Evolutionary conservation across 1,140 invertebrate genomes (phyloP).

Genomic region (Drosophila asahinai): DNA sequence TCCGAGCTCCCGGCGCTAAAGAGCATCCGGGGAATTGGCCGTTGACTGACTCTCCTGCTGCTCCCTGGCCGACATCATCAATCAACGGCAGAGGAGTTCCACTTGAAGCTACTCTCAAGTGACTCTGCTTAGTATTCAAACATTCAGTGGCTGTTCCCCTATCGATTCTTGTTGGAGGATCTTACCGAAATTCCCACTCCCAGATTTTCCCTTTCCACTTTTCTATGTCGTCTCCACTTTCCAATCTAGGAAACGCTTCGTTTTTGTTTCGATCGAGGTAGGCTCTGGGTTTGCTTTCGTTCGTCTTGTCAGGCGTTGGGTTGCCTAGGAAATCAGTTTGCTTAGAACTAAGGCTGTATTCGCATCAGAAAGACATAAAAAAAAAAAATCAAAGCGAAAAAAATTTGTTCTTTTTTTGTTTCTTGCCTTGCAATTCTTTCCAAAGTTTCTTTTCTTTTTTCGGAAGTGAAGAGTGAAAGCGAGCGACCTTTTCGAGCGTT

Average conservation of each 20-base stretch:
- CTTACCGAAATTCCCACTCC: too few relatives aligned
- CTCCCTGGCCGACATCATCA: background rate
- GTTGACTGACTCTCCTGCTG: background rate
- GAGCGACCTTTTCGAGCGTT: too few relatives aligned
- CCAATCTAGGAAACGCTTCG: too few relatives aligned
- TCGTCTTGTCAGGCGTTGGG: background rate
- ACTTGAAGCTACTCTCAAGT: background rate
- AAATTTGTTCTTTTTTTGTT: background rate
- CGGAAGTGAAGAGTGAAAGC: too few relatives aligned
- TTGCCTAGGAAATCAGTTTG: background rate
- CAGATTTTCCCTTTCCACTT: too few relatives aligned
- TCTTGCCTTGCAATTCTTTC: too few relatives aligned
- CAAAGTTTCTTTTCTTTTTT: background rate
- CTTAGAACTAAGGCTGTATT: background rate
- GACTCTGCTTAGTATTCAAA: background rate
- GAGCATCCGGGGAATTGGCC: slow-evolving; percentile 63
- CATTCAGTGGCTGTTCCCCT: background rate
- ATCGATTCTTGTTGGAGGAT: too few relatives aligned
- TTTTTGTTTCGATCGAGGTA: background rate
- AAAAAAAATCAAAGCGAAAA: background rate
- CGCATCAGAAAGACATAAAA: background rate
- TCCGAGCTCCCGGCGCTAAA: slow-evolving; percentile 29
- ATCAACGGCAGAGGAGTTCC: background rate
- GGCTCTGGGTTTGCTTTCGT: background rate
- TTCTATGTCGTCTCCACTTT: too few relatives aligned